Evolutionary conservation across 1,140 invertebrate genomes (phyloP).

Genomic region (Piezodorus guildinii): DNA sequence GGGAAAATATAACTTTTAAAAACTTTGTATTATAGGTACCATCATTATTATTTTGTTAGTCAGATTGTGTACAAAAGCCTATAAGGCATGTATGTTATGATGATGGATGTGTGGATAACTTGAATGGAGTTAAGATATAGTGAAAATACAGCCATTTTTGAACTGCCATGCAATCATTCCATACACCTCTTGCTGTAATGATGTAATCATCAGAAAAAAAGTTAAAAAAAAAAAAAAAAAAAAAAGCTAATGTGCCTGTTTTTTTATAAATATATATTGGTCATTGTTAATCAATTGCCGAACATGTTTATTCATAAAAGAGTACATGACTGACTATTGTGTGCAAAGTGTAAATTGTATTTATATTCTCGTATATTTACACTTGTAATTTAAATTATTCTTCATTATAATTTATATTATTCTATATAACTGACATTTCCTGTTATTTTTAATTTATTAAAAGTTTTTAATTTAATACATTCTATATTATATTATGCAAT

Average conservation of each 20-base stretch:
- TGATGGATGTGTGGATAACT: no score
- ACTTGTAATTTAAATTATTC: not conserved
- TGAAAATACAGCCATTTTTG: not conserved
- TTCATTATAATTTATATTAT: slow-evolving; percentile 2
- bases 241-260: slow-evolving; percentile 17
- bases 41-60: slow-evolving; percentile 5
- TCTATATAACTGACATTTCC: not conserved
- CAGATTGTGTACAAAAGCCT: not conserved
- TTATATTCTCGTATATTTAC: not conserved
- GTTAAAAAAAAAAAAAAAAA: not conserved
- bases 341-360: not conserved
- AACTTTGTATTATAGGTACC: not conserved
- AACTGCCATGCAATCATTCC: slow-evolving; percentile 7
- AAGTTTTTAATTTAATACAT: not conserved
- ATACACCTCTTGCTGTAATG: not conserved
- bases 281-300: slow-evolving; percentile 1
- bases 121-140: not conserved
- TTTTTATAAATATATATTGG: slow-evolving; percentile 6
- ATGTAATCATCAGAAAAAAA: not conserved
- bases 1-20: not conserved
- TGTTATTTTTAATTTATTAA: slow-evolving; percentile 3
- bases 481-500: not conserved
- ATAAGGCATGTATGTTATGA: no score
- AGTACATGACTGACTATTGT: not conserved
- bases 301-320: not conserved